Base-by-base conservation (phyloP, 1,140 invertebrate species). In the Idris sp. region DNA sequence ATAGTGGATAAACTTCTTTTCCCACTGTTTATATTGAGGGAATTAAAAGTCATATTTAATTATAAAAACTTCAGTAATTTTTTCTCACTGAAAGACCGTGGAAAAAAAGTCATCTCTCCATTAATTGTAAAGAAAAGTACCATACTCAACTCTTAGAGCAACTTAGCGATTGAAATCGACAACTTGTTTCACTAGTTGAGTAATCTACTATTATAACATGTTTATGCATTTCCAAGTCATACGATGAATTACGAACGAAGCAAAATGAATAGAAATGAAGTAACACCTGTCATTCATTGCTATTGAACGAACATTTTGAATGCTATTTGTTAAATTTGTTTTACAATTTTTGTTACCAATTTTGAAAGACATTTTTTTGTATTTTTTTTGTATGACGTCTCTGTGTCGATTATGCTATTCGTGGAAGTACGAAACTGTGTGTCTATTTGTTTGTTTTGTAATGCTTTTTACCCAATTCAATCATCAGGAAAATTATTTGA, bases 361-460 rank as follows among this genome's bases (percentile, higher is more conserved):
- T 40, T 40, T 18, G 19, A 22, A 22, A n/a, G n/a, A n/a, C n/a
- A n/a, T 43, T 43, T 33, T 10, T 33, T 48, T 48, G 14, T 1
- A 43, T 10, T 43, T 9, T 51, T 36, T 36, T 4, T 28, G 3
- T 25, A 33, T 53, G 19, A 33, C 14, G 31, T 22, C 11, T 33
- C 15, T 44, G 11, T 46, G n/a, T 16, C 11, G 18, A 43, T 41
- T 33, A 35, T 38, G 28, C 40, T 61, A 48, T 54, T 33, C 35
- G 58, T 72, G 68, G 36, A 58, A 56, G 53, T 49, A 64, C 31
- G 28, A 53, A 69, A 41, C 28, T 56, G 49, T 58, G 59, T 65
- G 59, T 73, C 59, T 64, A 59, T 64, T 62, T 64, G 68, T 64
- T 73, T 53, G 58, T 62, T 58, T 64, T 73, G 22, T 58, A 38